phyloP scores from a whole-genome alignment of 2,113 vertebrate species.

The Thunnus maccoyii region DNA sequence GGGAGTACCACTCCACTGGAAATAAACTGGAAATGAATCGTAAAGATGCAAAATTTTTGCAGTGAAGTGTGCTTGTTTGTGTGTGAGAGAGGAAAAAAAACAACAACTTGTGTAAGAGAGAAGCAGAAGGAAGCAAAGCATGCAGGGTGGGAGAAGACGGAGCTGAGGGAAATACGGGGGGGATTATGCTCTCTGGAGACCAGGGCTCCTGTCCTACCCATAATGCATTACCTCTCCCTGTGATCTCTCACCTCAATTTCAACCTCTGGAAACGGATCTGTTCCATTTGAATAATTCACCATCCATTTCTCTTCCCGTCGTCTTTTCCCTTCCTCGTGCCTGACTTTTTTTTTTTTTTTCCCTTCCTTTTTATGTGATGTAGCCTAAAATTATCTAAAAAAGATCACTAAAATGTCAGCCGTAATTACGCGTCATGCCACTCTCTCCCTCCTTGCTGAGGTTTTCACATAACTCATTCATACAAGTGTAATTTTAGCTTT shows the following conservation, averaged over 20 bases:
- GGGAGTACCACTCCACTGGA: not conserved
- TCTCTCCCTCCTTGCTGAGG: constrained; percentile 16
- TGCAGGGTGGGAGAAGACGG: not conserved
- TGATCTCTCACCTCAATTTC: constrained; percentile 80
- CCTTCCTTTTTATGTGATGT: constrained; percentile 13
- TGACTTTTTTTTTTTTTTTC: not conserved
- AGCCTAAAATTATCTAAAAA: constrained; percentile 52
- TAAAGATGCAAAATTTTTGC: not conserved
- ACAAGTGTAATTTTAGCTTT: constrained; percentile 27
- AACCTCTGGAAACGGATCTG: constrained; percentile 74
- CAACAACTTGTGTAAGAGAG: constrained; percentile 25
- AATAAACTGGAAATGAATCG: constrained; percentile 5
- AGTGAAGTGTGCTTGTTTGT: constrained; percentile 24
- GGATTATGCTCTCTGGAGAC: constrained; percentile 53
- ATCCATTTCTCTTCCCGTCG: constrained; percentile 71
- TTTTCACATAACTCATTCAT: constrained; percentile 35
- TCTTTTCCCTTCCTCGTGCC: constrained; percentile 32
- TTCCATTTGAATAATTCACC: constrained; percentile 84
- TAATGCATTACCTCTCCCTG: constrained; percentile 65
- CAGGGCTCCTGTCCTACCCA: constrained; percentile 56
- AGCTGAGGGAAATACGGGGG: constrained; percentile 14
- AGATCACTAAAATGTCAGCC: constrained; percentile 53
- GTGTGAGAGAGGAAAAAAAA: not conserved
- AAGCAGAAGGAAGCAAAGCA: constrained; percentile 15
- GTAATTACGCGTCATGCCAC: constrained; percentile 36